A percentile compares a stretch with the other conserved stretches of the same genome.
Evolutionary conservation across 2,113 vertebrate species (phyloP).

Genomic region (Brachionichthys hirsutus): DNA sequence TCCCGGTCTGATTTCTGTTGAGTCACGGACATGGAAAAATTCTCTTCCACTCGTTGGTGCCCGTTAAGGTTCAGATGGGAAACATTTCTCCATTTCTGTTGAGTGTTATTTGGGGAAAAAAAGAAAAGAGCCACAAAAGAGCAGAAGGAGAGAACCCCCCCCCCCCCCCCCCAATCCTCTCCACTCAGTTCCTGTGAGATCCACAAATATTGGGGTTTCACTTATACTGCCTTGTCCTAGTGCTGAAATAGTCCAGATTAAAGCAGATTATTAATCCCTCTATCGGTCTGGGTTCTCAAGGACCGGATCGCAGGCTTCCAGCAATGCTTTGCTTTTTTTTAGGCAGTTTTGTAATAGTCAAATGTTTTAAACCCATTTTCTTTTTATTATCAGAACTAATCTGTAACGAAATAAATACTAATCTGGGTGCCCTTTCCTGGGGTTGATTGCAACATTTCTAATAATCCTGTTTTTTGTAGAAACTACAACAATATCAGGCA

Average conservation of each 20-base stretch:
- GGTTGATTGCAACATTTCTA: constrained; percentile 6
- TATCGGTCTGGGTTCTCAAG: constrained; percentile 36
- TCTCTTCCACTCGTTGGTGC: constrained; percentile 19
- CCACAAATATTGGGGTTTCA: background rate
- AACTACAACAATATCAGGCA: background rate
- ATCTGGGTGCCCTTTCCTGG: constrained; percentile 41
- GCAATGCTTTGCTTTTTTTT: constrained; percentile 15
- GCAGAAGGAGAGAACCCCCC: background rate
- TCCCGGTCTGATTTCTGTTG: constrained; percentile 43
- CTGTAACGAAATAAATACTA: constrained; percentile 41
- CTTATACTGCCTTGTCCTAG: constrained; percentile 32
- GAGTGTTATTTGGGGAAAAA: constrained; percentile 12
- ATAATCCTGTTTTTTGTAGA: background rate
- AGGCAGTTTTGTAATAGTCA: background rate
- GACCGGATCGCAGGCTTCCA: constrained; percentile 20
- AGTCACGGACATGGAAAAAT: constrained; percentile 49
- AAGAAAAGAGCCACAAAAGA: constrained; percentile 10
- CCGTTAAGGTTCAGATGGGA: constrained; percentile 12
- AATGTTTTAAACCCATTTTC: constrained; percentile 8
- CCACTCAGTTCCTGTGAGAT: constrained; percentile 5
- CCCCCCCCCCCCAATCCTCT: background rate
- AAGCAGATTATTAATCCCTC: constrained; percentile 67
- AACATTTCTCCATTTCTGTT: constrained; percentile 1
- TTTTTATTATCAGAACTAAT: constrained; percentile 17
- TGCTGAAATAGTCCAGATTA: constrained; percentile 64